Base-by-base conservation (phyloP, 1,140 invertebrate species). In the Xylocopa sonorina region DNA sequence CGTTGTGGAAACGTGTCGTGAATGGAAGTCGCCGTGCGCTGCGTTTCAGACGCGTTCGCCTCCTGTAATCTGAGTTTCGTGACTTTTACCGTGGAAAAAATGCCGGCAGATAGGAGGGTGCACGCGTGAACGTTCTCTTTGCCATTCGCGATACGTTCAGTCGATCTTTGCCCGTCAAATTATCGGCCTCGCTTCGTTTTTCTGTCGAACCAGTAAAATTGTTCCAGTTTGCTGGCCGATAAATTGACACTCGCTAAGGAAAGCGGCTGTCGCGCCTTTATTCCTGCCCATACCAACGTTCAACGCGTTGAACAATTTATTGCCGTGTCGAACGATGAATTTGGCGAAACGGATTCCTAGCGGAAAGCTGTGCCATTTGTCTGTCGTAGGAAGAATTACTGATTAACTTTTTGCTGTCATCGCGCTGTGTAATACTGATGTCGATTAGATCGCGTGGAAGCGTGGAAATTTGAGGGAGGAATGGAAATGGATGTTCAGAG, bases 1-100 rank as follows among this genome's bases (percentile, higher is more conserved):
- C 43, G 83, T 78, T 89, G 82, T 88, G 58, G 69, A 77, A 81
- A 73, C 78, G 64, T 63, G 73, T 68, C 67, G 76, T 55, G 76
- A 76, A 72, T 64, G 34, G 57, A 71, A 53, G 74, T 81, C 46
- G 67, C 67, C 16, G 53, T 57, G 66, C n/a, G n/a, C 41, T 71
- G 72, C 63, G 82, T 74, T 60, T 68, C 43, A 68, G 53, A 50
- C 41, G 21, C 38, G 50, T 75, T 80, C 32, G 55, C 29, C n/a
- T 66, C 29, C 46, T 38, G 4, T 27, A 64, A 64, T 27, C 27
- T 21, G 43, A 48, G 66, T 69, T 57, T 60, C 43, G 64, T 60
- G 55, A 41, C 10, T 58, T 16, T 69, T 32, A 29, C 34, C 3
- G 1, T 5, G 7, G 14, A 55, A 41, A 60, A 43, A 68, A 34